Evolutionary conservation across 2,113 vertebrate genomes (phyloP).

Genomic region (Crotalus helleri): DNA sequence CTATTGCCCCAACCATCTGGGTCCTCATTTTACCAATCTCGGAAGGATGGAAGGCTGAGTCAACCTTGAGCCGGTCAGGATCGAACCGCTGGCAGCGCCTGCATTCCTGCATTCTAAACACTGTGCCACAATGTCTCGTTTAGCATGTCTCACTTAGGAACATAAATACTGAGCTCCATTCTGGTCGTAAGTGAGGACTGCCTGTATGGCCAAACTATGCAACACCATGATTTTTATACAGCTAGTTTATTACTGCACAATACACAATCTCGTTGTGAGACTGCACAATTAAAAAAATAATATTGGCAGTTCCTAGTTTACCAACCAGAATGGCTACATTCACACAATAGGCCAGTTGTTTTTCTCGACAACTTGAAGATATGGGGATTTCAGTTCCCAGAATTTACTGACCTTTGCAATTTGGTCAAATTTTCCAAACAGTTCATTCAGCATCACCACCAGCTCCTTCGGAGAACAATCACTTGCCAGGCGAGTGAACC

Average conservation of each 20-base stretch:
- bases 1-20: too few relatives aligned
- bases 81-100: too few relatives aligned
- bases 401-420: constrained; percentile 86
- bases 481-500: constrained; percentile 93
- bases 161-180: too few relatives aligned
- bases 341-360: not conserved
- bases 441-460: constrained; percentile 94
- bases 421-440: constrained; percentile 98
- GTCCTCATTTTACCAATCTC: too few relatives aligned
- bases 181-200: too few relatives aligned
- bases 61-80: too few relatives aligned
- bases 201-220: too few relatives aligned
- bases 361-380: not conserved
- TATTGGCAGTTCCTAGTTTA: not conserved
- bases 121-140: too few relatives aligned
- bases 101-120: too few relatives aligned
- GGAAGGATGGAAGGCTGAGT: too few relatives aligned
- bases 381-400: not conserved
- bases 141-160: not conserved
- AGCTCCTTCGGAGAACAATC: constrained; percentile 97
- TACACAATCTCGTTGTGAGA: not conserved
- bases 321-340: not conserved
- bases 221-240: too few relatives aligned
- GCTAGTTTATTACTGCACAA: too few relatives aligned
- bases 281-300: not conserved